phyloP scores from a whole-genome alignment of 2,113 vertebrate genomes.

The Malurus alboscapulatus region DNA sequence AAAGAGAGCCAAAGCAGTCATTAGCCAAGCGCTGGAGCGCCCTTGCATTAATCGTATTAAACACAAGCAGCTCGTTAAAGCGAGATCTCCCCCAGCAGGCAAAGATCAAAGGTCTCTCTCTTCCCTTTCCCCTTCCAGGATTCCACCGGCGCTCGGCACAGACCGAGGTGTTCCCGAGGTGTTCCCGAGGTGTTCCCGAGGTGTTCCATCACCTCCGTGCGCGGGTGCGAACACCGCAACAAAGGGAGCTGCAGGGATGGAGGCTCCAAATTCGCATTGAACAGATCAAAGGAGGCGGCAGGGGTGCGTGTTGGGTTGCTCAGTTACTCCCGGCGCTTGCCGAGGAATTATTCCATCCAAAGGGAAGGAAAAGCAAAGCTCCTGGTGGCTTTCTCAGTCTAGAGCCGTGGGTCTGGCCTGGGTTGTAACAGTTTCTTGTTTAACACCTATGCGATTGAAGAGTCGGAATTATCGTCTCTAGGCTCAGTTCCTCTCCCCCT shows the following conservation, averaged over 20 bases:
- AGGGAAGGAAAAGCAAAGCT: not conserved
- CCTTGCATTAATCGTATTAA: not conserved
- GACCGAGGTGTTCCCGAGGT: not conserved
- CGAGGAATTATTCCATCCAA: not conserved
- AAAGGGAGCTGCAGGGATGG: not conserved
- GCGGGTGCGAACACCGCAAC: not conserved
- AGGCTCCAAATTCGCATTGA: not conserved
- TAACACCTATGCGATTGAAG: not conserved
- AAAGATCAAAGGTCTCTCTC: not conserved
- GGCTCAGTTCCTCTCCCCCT: not conserved
- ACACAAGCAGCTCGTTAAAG: not conserved
- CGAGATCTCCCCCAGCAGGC: not conserved
- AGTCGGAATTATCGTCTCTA: not conserved
- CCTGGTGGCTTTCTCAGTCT: not conserved
- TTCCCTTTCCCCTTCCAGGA: not conserved
- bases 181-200: not conserved
- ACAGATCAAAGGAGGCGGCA: not conserved
- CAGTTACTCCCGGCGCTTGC: not conserved
- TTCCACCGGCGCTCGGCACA: not conserved
- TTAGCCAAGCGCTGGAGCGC: not conserved
- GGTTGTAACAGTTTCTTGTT: not conserved
- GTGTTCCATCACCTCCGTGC: not conserved
- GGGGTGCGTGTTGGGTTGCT: rapidly evolving
- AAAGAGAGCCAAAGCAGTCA: not conserved
- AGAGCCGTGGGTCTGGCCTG: not conserved